Base-by-base conservation (phyloP, 1,140 invertebrate species). In the Heliconius nattereri region DNA sequence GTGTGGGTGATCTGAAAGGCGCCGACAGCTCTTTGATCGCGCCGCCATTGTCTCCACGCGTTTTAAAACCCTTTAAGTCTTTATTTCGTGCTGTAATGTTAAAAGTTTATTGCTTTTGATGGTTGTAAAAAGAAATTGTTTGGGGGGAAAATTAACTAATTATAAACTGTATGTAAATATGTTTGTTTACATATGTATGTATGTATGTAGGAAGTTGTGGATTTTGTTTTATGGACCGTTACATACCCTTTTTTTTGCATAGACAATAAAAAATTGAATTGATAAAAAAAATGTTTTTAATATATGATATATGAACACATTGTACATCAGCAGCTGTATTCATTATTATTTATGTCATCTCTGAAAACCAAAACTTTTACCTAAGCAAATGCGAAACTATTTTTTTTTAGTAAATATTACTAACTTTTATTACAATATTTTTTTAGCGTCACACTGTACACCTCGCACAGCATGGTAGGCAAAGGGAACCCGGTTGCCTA, bases 31-130 rank as follows among this genome's bases (percentile, higher is more conserved):
- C 89, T 92, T 92, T 91, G 85, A 84, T 32, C 80, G 77, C 79
- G 87, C 91, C 90, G 91, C 89, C 85, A 90, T 93, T 93, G 90
- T 93, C 90, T 92, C 89, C 89, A 87, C 83, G 86, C 90, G 90
- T 90, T 90, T 91, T 88, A 91, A 90, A 90, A 88, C 89, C 60
- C 26, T 66, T 66, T 66, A 66, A 66, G 26, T 84, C 89, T 90
- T 91, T 91, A 92, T 92, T 92, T 91, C 85, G 85, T 90, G 88
- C 89, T 92, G 90, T 91, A 89, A 92, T 89, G 87, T 91, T 90
- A 90, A 91, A 88, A 87, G 85, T 91, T 92, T 91, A 91, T 91
- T 88, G 87, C 81, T 77, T 45, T 76, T 75, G 40, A 79, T 79
- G 45, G 29, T 66, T 66, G 60, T 66, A 35, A 73, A 73, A 80